Conservation (phyloP, 2,888 invertebrate genomes). For the Trichopoda pennipes region DNA sequence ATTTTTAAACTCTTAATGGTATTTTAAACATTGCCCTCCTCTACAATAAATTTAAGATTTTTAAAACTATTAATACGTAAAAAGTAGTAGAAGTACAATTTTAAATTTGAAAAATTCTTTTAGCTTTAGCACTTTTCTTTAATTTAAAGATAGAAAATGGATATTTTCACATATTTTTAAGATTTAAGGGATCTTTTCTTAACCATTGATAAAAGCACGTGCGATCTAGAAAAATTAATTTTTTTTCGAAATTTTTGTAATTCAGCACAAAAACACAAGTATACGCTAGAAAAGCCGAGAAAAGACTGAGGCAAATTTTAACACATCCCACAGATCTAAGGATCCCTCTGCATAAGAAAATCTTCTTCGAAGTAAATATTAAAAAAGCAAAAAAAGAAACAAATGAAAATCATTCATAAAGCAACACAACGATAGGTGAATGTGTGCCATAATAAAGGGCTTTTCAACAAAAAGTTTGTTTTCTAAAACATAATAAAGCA, state of each 20-base stretch:
- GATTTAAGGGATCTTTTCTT: not conserved
- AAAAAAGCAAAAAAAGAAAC: not conserved
- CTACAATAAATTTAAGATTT: constrained; percentile 17
- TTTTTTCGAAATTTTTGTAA: constrained; percentile 1
- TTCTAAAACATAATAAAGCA: no score
- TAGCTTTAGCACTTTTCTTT: not conserved
- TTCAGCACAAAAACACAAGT: constrained; percentile 63
- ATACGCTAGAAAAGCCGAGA: constrained; percentile 62
- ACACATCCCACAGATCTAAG: constrained; percentile 40
- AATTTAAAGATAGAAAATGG: no score
- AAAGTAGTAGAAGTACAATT: no score
- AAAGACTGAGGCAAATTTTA: constrained; percentile 57
- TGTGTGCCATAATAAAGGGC: constrained; percentile 53
- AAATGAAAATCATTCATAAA: constrained; percentile 60
- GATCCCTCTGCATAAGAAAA: constrained; percentile 46
- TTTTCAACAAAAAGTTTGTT: no score
- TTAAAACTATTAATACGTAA: no score
- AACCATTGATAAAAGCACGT: not conserved
- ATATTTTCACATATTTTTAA: not conserved
- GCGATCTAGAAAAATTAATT: not conserved
- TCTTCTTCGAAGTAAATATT: not conserved
- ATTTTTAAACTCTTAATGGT: not conserved
- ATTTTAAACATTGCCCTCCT: constrained; percentile 5
- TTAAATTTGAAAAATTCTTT: not conserved
- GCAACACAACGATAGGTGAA: constrained; percentile 47